These are phyloP conservation scores for Harpagifer antarcticus DNA, from an alignment of 2,797 vertebrate genomes.

Conservation along the genomic window DNA sequence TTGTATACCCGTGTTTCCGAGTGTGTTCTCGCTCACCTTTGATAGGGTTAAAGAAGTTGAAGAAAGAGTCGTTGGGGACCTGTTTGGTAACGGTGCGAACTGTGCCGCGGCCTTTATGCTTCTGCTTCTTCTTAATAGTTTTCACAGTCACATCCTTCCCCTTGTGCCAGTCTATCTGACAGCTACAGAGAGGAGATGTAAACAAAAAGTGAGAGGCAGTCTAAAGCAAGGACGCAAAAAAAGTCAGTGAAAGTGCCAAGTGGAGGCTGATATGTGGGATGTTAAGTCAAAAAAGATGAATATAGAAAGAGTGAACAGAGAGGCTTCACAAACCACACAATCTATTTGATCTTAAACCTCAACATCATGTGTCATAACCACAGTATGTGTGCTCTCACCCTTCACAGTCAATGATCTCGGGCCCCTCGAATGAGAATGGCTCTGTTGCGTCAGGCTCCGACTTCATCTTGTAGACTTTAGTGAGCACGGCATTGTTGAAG, in stretches of 20 bases:
- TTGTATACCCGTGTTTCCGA: background rate
- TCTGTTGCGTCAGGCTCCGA: constrained; percentile 93
- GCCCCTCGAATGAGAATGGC: constrained; percentile 98
- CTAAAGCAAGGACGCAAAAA: constrained; percentile 19
- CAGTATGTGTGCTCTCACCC: constrained; percentile 84
- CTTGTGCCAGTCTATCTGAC: constrained; percentile 97
- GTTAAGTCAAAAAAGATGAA: constrained; percentile 32
- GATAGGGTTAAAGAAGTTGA: constrained; percentile 97
- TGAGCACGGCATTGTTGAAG: constrained; percentile 94
- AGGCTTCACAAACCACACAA: constrained; percentile 33
- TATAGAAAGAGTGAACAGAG: constrained; percentile 26
- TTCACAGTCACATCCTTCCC: constrained; percentile 97
- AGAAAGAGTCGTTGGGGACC: constrained; percentile 96
- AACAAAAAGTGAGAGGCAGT: constrained; percentile 24
- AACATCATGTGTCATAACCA: constrained; percentile 6
- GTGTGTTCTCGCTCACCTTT: constrained; percentile 86
- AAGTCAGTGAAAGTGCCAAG: constrained; percentile 25
- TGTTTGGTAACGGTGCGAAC: constrained; percentile 96
- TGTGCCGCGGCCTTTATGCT: constrained; percentile 97
- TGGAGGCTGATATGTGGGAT: constrained; percentile 47
- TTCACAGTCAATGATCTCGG: constrained; percentile 97
- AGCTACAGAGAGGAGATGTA: constrained; percentile 77
- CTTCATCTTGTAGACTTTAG: constrained; percentile 99
- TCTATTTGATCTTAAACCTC: constrained; percentile 11
- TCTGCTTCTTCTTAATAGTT: constrained; percentile 98